phyloP scores from a whole-genome alignment of 2,888 invertebrate species.

The Drosophila silvestris region DNA sequence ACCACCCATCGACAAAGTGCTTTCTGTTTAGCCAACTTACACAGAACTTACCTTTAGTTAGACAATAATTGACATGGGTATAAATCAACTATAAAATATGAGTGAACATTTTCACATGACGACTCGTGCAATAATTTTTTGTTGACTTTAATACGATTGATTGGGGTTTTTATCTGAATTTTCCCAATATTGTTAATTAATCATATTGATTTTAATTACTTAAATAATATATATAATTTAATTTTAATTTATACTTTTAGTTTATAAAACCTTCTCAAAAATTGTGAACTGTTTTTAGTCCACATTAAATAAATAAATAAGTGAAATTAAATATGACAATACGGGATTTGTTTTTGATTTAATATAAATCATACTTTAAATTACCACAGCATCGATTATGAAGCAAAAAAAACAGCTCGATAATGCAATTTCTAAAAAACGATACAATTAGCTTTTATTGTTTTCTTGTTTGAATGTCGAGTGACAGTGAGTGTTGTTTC shows the following conservation, averaged over 20 bases:
- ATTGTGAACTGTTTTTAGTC: neutral
- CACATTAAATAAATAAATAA: neutral
- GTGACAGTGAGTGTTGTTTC: neutral
- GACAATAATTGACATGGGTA: neutral
- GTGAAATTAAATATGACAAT: too few relatives aligned
- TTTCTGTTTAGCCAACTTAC: neutral
- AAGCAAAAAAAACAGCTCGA: neutral
- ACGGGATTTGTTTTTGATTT: too few relatives aligned
- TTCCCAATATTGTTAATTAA: neutral
- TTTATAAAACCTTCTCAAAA: neutral
- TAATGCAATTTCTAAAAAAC: neutral
- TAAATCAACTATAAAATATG: neutral
- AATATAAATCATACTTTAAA: too few relatives aligned
- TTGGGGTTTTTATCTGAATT: neutral
- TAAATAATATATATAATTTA: neutral
- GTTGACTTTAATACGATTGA: neutral
- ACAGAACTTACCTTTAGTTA: neutral
- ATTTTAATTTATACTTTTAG: neutral
- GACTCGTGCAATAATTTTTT: neutral
- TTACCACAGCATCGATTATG: too few relatives aligned
- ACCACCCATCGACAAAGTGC: neutral
- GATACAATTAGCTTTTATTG: neutral
- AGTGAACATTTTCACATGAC: neutral
- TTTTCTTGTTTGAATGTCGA: neutral
- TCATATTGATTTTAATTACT: neutral